A percentile compares a stretch with the other conserved stretches of the same genome.
These are phyloP conservation scores for Papilio elwesi DNA, from an alignment of 2,888 invertebrate species.

Conservation along the genomic window DNA sequence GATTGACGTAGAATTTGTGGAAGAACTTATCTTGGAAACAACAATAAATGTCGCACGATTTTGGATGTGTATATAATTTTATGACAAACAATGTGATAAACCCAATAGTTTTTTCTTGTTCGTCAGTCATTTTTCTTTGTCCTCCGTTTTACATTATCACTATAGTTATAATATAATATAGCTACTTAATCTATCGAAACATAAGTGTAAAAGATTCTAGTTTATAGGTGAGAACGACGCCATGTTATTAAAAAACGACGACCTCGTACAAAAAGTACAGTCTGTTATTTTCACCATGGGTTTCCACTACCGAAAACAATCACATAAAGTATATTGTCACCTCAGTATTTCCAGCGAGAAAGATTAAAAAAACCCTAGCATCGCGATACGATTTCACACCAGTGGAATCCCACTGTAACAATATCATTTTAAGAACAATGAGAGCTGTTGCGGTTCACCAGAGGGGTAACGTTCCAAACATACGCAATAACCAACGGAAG, in stretches of 20 bases:
- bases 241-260: background rate
- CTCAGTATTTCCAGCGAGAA: no score
- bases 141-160: background rate
- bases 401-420: no score
- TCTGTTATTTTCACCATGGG: background rate
- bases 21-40: slow-evolving; percentile 25
- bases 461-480: no score
- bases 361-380: no score
- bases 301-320: no score
- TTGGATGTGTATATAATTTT: background rate
- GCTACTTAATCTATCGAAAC: background rate
- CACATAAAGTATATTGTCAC: no score
- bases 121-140: background rate
- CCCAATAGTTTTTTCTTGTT: background rate
- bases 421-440: no score
- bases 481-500: no score
- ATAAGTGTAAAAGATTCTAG: background rate
- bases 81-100: slow-evolving; percentile 21
- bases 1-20: slow-evolving; percentile 34
- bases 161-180: no score
- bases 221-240: background rate
- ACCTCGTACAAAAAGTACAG: background rate
- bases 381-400: no score
- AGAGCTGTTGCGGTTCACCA: no score
- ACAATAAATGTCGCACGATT: slow-evolving; percentile 14